Evolutionary conservation across 2,113 vertebrate genomes (phyloP).

Genomic region (Sialia sialis): DNA sequence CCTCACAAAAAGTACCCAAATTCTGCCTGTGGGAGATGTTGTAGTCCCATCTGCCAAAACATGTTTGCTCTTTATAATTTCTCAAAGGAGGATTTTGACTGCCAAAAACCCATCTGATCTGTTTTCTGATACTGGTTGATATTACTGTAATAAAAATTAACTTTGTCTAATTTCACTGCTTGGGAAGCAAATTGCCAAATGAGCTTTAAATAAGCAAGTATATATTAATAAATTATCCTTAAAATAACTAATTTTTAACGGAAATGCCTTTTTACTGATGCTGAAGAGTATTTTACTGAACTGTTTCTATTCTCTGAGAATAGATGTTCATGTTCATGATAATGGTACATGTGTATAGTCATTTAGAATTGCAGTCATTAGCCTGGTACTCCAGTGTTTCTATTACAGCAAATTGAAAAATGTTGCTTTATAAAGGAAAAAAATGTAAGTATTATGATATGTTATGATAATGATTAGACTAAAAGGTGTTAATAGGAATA

Average conservation of each 20-base stretch:
- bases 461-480: background rate
- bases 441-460: background rate
- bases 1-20: background rate
- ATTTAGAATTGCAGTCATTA: background rate
- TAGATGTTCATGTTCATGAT: background rate
- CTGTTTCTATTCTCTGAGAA: background rate
- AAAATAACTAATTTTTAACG: background rate
- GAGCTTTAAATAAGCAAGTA: background rate
- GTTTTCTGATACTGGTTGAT: background rate
- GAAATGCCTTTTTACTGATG: background rate
- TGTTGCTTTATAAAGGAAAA: background rate
- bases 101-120: background rate
- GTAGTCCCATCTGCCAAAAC: conserved; percentile 3
- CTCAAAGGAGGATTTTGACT: background rate
- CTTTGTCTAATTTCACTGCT: background rate
- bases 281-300: background rate
- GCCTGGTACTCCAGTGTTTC: background rate
- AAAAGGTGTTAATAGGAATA: background rate
- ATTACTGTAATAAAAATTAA: background rate
- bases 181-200: background rate
- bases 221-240: background rate
- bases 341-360: background rate
- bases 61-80: background rate
- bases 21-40: background rate
- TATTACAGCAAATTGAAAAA: background rate